Conservation (phyloP, 2,888 invertebrate species). For the Ectropis crepuscularia region DNA sequence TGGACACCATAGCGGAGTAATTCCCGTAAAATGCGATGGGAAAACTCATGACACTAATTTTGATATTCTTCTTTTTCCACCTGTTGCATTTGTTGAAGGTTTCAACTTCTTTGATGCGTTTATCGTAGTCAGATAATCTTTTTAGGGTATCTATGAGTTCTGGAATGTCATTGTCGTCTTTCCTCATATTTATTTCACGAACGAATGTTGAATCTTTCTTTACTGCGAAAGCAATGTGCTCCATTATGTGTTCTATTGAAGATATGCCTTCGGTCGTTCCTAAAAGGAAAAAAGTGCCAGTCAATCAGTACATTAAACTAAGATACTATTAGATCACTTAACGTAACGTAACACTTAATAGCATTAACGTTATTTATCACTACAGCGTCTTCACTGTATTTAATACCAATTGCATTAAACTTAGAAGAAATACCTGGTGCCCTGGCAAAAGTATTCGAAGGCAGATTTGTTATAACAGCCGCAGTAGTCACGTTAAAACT, state of each 20-base stretch:
- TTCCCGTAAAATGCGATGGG: constrained; percentile 82
- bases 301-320: too few species aligned
- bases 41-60: constrained; percentile 88
- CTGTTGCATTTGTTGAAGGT: constrained; percentile 87
- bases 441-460: constrained; percentile 88
- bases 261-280: constrained; percentile 85
- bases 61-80: constrained; percentile 90
- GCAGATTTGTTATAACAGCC: constrained; percentile 86
- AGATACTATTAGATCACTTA: too few species aligned
- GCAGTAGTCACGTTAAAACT: constrained; percentile 79
- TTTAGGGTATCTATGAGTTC: constrained; percentile 83
- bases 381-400: too few species aligned
- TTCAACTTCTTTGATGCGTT: constrained; percentile 76
- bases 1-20: constrained; percentile 85
- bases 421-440: constrained; percentile 84
- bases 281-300: constrained; percentile 38
- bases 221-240: constrained; percentile 85
- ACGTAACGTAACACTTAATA: too few species aligned
- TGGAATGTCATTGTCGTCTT: constrained; percentile 71
- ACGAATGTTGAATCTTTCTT: constrained; percentile 86
- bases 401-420: too few species aligned
- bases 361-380: too few species aligned
- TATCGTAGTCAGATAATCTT: constrained; percentile 81
- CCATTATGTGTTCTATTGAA: constrained; percentile 87
- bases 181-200: constrained; percentile 82